phyloP scores from a whole-genome alignment of 2,797 vertebrate genomes.

The Carduelis carduelis region DNA sequence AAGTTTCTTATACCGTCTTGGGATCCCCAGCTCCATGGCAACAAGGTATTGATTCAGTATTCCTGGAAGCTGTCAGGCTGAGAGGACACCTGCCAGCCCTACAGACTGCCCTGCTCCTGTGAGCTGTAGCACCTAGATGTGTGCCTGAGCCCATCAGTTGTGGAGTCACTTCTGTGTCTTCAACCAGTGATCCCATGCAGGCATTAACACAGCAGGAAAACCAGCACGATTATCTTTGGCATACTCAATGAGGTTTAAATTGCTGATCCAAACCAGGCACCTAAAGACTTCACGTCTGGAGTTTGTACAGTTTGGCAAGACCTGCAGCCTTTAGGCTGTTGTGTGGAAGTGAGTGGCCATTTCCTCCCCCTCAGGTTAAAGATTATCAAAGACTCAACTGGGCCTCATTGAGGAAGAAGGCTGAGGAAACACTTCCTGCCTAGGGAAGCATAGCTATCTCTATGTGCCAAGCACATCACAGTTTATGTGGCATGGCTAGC shows the following conservation, averaged over 20 bases:
- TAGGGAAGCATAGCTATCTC: background rate
- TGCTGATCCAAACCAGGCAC: background rate
- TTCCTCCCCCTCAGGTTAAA: background rate
- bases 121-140: background rate
- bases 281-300: background rate
- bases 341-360: background rate
- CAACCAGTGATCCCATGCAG: rapidly evolving
- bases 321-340: background rate
- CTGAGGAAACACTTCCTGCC: background rate
- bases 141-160: background rate
- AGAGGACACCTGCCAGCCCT: background rate
- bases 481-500: background rate
- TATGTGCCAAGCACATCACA: background rate
- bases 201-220: background rate
- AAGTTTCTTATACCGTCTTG: background rate
- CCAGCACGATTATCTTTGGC: background rate
- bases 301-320: background rate
- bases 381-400: background rate
- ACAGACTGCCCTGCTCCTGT: background rate
- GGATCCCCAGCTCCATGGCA: background rate
- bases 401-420: background rate
- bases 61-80: background rate
- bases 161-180: background rate
- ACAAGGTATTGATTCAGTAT: background rate
- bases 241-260: background rate